Percentiles rank a stretch among this genome's conserved stretches.
phyloP scores from a whole-genome alignment of 2,113 vertebrate genomes.

The Silurus meridionalis region DNA sequence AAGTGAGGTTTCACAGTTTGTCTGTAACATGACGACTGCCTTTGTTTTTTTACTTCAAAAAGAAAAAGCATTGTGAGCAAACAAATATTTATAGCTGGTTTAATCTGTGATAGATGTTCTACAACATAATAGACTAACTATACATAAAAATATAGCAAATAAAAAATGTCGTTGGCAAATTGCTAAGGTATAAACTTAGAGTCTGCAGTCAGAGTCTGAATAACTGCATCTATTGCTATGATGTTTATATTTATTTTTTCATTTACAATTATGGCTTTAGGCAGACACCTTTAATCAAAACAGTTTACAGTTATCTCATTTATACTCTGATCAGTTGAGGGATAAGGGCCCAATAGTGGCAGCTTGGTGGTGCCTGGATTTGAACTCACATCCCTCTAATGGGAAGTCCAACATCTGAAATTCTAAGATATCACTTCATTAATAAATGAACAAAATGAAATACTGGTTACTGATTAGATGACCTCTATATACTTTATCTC shows the following conservation, averaged over 20 bases:
- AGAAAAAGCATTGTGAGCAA: too few relatives aligned
- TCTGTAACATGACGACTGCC: not conserved
- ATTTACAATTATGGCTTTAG: too few relatives aligned
- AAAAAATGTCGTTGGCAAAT: not conserved
- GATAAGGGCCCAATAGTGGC: too few relatives aligned
- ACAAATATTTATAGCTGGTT: too few relatives aligned
- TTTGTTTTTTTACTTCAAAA: not conserved
- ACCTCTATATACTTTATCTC: not conserved
- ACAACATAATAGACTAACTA: not conserved
- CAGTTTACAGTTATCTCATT: too few relatives aligned
- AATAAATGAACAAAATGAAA: not conserved
- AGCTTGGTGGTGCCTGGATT: too few relatives aligned
- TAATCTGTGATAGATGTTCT: not conserved
- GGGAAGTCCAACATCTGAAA: too few relatives aligned
- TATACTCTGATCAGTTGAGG: too few relatives aligned
- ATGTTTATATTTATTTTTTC: too few relatives aligned
- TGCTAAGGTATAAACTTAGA: too few relatives aligned
- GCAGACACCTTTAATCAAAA: too few relatives aligned
- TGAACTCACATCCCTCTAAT: too few relatives aligned
- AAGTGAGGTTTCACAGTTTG: not conserved
- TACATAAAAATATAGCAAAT: not conserved
- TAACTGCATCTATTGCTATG: not conserved
- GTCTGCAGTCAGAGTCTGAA: not conserved
- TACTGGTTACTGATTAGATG: not conserved
- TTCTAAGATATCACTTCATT: not conserved